Evolutionary conservation across 2,888 invertebrate species (phyloP), one percentile per base, ranked within the genome.

Genomic region (Plagodis dolabraria): DNA sequence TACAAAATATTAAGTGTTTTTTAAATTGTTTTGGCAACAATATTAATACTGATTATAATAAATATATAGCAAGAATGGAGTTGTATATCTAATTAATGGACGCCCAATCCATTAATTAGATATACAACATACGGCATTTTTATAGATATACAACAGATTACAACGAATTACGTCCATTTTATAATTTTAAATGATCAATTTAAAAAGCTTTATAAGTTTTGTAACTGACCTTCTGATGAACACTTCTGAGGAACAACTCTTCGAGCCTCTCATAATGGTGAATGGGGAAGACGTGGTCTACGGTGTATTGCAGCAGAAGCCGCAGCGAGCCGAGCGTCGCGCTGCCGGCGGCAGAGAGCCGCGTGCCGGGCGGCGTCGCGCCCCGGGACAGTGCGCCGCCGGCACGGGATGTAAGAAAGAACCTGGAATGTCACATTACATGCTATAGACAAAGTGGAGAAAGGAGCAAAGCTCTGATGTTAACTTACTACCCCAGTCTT

Each of bases 261-360:
- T 96, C 94, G 10, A 98, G 94, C 72, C 95, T 94, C 69, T 96
- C 94, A 82, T 98, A 98, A 74, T 96, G 96, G 72, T 95, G 94
- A 56, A 96, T 94, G 44, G 97, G 96, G 89, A 98, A 97, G 53
- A 98, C 98, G 86, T 97, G 96, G 92, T 98, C 98, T 47, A 97
- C 96, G 12, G 97, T 97, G 87, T 98, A 98, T 79, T 97, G 96
- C 68, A 98, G 95, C 81, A 97, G 96, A 56, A 98, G 94, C 61
- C 98, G 94, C 69, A 98, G 90, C 12, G 97, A 97, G 69, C 98
- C 98, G 63, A 97, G 94, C 33, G 95, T 93, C 64, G 92, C 86
- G 68, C 85, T 76, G 68, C 88, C 89, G 47, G 89, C 88, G 48
- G 94, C 92, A 43, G 95, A 95, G 50, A 96, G 93, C 65, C 96